phyloP scores from a whole-genome alignment of 2,113 vertebrate genomes.

The Probosciger aterrimus region DNA sequence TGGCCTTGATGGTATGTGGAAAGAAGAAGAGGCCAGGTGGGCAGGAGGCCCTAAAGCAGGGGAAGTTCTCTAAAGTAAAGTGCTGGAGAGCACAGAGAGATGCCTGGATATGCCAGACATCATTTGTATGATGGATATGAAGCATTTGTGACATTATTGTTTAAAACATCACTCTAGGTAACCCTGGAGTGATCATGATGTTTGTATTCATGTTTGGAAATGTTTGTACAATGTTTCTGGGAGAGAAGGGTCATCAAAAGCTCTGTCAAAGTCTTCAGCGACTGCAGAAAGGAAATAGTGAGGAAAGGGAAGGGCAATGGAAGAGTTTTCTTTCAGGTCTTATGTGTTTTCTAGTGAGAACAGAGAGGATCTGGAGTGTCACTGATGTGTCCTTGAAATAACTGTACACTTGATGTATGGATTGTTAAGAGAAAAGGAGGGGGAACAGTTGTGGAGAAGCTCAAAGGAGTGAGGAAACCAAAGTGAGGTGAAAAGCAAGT shows the following conservation, averaged over 20 bases:
- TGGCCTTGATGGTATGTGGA: not conserved
- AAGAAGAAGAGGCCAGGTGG: not conserved
- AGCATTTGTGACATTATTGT: constrained; percentile 23
- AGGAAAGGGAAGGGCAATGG: not conserved
- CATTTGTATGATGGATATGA: constrained; percentile 16
- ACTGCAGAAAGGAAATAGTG: not conserved
- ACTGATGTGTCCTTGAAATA: not conserved
- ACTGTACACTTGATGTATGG: not conserved
- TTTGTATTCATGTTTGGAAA: not conserved
- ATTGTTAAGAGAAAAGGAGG: not conserved
- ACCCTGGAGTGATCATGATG: not conserved
- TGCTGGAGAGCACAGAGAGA: not conserved
- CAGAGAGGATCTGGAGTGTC: not conserved
- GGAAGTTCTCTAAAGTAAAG: not conserved
- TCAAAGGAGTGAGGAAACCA: not conserved
- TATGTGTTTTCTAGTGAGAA: not conserved
- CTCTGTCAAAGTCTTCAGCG: not conserved
- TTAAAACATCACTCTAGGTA: constrained; percentile 20
- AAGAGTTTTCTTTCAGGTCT: not conserved
- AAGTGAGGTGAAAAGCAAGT: not conserved
- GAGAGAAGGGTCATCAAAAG: not conserved
- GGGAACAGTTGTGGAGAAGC: not conserved
- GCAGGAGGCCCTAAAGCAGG: not conserved
- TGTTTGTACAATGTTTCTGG: not conserved
- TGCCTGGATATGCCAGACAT: constrained; percentile 9